These are phyloP conservation scores for Nymphalis polychloros DNA, from an alignment of 2,888 invertebrate species.

Conservation along the genomic window DNA sequence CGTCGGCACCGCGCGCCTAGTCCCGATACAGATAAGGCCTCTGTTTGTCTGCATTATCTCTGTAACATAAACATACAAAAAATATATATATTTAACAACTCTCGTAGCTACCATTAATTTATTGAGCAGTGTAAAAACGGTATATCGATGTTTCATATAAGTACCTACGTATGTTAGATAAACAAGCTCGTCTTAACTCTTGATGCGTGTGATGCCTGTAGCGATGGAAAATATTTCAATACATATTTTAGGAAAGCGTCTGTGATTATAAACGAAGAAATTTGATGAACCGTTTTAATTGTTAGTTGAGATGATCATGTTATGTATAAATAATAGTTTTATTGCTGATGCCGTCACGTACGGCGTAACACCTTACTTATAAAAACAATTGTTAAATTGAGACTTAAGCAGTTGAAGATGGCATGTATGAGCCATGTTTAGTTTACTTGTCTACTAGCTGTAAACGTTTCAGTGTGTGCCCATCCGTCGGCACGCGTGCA, in stretches of 20 bases:
- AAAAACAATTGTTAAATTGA: not conserved
- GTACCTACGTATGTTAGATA: constrained; percentile 53
- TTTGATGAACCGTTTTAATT: constrained; percentile 71
- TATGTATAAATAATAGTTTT: constrained; percentile 63
- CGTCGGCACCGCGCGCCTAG: constrained; percentile 76
- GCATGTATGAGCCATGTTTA: constrained; percentile 26
- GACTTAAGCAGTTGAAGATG: constrained; percentile 31
- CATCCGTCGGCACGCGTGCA: constrained; percentile 16
- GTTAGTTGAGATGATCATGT: constrained; percentile 65
- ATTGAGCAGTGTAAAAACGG: constrained; percentile 63
- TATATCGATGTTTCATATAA: constrained; percentile 64
- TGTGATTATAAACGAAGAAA: constrained; percentile 81
- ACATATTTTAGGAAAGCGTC: constrained; percentile 81
- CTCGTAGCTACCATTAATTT: constrained; percentile 77
- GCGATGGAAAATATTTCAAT: constrained; percentile 60
- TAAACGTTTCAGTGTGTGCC: constrained; percentile 3
- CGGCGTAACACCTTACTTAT: constrained; percentile 53
- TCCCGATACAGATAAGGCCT: constrained; percentile 77
- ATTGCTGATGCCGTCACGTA: constrained; percentile 23
- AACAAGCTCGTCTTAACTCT: constrained; percentile 66
- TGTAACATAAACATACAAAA: constrained; percentile 62
- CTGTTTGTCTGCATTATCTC: constrained; percentile 76
- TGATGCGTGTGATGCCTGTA: constrained; percentile 66
- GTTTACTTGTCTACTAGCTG: constrained; percentile 7
- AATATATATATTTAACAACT: constrained; percentile 60